phyloP scores from a whole-genome alignment of 2,888 invertebrate genomes.

The Diaprepes abbreviatus region DNA sequence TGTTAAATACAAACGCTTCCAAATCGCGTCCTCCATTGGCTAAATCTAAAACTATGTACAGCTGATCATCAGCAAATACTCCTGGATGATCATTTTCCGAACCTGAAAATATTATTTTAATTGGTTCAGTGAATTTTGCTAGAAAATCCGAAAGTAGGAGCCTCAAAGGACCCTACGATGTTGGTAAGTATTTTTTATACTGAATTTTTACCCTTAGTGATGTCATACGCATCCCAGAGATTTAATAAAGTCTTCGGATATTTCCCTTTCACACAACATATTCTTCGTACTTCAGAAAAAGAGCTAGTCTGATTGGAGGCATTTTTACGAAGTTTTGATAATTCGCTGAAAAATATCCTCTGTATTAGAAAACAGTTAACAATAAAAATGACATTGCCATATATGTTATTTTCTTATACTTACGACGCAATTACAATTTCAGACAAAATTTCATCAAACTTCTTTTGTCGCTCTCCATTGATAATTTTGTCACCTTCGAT shows the following conservation, averaged over 20 bases:
- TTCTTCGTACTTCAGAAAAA: constrained; percentile 79
- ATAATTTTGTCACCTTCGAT: constrained; percentile 86
- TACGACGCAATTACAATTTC: constrained; percentile 92
- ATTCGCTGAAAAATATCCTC: constrained; percentile 77
- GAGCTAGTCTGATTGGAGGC: constrained; percentile 75
- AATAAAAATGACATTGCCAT: too few relatives aligned
- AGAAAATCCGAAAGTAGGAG: too few relatives aligned
- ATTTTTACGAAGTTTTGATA: constrained; percentile 79
- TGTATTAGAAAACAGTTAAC: too few relatives aligned
- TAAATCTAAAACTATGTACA: constrained; percentile 88
- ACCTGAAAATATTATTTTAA: too few relatives aligned
- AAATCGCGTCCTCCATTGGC: constrained; percentile 90
- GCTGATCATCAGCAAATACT: constrained; percentile 79
- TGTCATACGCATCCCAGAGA: constrained; percentile 37
- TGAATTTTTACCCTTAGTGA: constrained; percentile 31
- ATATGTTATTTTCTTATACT: constrained; percentile 55
- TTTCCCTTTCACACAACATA: constrained; percentile 70
- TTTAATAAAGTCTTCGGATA: constrained; percentile 40
- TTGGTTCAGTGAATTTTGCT: too few relatives aligned
- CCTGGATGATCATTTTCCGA: constrained; percentile 89
- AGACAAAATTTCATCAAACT: constrained; percentile 87
- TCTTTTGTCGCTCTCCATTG: constrained; percentile 92
- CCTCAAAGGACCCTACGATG: too few relatives aligned
- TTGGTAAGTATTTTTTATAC: constrained; percentile 3
- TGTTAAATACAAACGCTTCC: constrained; percentile 82